A percentile compares a stretch with the other conserved stretches of the same genome.
phyloP scores from a whole-genome alignment of 2,888 invertebrate genomes.

The Horisme vitalbata region DNA sequence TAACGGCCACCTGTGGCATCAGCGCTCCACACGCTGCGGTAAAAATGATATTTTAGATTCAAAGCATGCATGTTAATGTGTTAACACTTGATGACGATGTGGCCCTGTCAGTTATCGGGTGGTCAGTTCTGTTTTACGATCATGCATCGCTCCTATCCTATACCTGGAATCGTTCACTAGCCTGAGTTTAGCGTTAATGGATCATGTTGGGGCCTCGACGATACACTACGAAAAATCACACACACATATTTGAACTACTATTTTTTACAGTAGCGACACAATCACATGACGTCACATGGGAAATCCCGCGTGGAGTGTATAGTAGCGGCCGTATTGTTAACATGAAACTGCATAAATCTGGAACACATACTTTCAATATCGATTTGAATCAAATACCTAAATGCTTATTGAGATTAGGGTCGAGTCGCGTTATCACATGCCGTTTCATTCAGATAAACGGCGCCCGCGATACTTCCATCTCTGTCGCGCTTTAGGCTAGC shows the following conservation, averaged over 20 bases:
- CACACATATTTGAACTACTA: conserved; percentile 17
- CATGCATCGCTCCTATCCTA: conserved; percentile 69
- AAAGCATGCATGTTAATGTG: conserved; percentile 72
- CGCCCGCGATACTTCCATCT: too few relatives aligned
- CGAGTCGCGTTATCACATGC: too few relatives aligned
- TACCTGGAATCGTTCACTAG: conserved; percentile 68
- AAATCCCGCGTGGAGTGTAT: conserved; percentile 46
- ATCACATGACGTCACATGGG: conserved; percentile 35
- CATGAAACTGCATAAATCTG: too few relatives aligned
- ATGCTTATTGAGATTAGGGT: too few relatives aligned
- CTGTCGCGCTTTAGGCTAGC: too few relatives aligned
- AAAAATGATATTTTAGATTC: conserved; percentile 46
- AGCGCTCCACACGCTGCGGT: conserved; percentile 37
- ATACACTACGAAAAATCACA: conserved; percentile 49
- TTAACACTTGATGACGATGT: conserved; percentile 62
- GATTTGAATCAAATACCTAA: too few relatives aligned
- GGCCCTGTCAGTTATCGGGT: conserved; percentile 39
- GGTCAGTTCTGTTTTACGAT: conserved; percentile 45
- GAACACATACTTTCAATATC: too few relatives aligned
- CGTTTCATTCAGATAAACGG: too few relatives aligned
- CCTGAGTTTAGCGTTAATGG: conserved; percentile 75
- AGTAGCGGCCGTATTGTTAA: conserved; percentile 53
- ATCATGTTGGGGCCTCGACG: conserved; percentile 63
- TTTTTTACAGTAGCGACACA: conserved; percentile 27
- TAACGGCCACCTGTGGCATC: conserved; percentile 32